Percentiles rank a stretch among this genome's conserved stretches.
phyloP scores from a whole-genome alignment of 2,113 vertebrate species.

The Melozone crissalis region DNA sequence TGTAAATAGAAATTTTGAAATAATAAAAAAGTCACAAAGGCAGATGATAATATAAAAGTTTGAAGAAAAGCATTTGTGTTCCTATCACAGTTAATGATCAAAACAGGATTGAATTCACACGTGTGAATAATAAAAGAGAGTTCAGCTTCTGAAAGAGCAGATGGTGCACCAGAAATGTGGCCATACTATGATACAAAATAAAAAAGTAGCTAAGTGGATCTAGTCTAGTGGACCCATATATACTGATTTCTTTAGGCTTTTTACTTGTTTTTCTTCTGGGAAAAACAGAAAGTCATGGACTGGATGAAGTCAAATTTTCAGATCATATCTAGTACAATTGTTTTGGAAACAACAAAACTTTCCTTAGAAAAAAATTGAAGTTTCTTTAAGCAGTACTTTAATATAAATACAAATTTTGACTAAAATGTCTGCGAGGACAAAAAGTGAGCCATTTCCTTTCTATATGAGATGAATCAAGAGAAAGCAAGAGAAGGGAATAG shows the following conservation, averaged over 20 bases:
- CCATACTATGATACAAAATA: neutral
- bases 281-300: neutral
- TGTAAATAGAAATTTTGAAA: neutral
- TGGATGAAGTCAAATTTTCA: neutral
- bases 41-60: neutral
- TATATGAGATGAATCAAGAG: neutral
- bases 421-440: neutral
- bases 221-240: neutral
- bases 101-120: neutral
- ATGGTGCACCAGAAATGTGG: neutral
- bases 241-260: neutral
- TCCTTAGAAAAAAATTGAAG: neutral
- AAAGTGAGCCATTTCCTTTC: neutral
- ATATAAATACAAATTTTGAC: neutral
- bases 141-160: neutral
- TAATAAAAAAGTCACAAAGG: neutral
- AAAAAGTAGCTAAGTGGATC: neutral
- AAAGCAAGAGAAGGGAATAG: neutral
- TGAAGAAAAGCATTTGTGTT: neutral
- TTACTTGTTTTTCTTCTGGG: neutral
- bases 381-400: neutral
- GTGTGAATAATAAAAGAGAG: neutral
- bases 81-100: neutral
- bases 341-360: neutral
- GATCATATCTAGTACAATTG: neutral